Conservation (phyloP, 2,888 invertebrate species). For the Tipula confusa region DNA sequence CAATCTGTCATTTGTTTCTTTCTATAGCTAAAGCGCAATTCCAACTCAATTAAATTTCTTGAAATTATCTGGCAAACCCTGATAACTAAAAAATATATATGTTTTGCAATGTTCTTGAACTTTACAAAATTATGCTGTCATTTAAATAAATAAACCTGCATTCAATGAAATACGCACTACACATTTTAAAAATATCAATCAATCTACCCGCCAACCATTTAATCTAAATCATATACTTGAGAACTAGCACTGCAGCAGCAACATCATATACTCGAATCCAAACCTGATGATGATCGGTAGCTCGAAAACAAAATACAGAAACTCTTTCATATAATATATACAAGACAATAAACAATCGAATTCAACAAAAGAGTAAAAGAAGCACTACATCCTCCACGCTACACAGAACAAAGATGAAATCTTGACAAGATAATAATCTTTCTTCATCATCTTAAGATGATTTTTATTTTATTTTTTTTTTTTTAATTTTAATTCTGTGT, state of each 20-base stretch:
- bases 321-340: not conserved
- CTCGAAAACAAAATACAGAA: not conserved
- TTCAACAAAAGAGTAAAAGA: not conserved
- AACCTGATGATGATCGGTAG: not conserved
- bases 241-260: no score
- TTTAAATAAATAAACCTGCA: no score
- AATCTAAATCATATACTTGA: not conserved
- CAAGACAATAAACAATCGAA: not conserved
- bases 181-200: not conserved
- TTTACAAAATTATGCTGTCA: no score
- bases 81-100: no score
- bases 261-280: not conserved
- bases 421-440: constrained; percentile 25
- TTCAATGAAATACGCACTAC: no score
- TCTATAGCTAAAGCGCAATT: no score
- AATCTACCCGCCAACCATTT: not conserved
- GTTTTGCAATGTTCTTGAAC: no score
- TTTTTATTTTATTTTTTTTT: not conserved
- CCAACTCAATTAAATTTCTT: no score
- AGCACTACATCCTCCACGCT: not conserved
- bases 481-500: constrained; percentile 4
- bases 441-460: not conserved
- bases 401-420: not conserved
- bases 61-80: no score
- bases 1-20: no score